Conservation (phyloP, 2,888 invertebrate species). For the Stenodera caucasica region DNA sequence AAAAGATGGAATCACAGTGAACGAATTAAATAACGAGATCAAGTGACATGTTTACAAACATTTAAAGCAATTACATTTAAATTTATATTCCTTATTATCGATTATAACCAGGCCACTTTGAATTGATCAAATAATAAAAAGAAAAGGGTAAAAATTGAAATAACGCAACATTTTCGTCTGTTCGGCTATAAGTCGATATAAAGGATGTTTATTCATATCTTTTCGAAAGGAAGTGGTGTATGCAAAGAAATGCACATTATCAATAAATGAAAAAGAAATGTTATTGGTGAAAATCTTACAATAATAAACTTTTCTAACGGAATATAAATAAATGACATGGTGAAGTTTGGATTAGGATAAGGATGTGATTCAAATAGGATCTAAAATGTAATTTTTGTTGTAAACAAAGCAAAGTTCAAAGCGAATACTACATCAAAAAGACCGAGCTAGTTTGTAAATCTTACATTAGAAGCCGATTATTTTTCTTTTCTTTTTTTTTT, state of each 20-base stretch:
- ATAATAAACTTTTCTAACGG: conserved; percentile 23
- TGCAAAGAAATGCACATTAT: conserved; percentile 18
- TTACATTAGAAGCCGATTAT: conserved; percentile 23
- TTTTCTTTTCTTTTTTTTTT: conserved; percentile 13
- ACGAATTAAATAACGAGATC: conserved; percentile 1
- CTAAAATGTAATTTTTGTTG: conserved; percentile 35
- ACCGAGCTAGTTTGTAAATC: conserved; percentile 35
- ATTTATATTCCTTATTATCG: neutral
- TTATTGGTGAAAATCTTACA: conserved; percentile 27
- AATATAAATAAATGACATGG: conserved; percentile 27
- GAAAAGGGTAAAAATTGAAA: no score
- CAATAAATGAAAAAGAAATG: conserved; percentile 17
- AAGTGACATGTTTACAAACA: neutral
- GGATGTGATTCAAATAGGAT: conserved; percentile 31
- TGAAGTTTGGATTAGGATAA: conserved; percentile 18
- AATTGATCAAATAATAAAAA: neutral
- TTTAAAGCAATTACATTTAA: neutral
- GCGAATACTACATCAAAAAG: conserved; percentile 36
- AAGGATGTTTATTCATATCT: conserved; percentile 7
- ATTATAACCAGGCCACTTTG: neutral
- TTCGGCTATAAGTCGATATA: neutral
- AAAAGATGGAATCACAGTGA: neutral
- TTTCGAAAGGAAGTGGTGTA: conserved; percentile 3
- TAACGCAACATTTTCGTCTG: neutral
- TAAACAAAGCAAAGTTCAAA: conserved; percentile 38